These are phyloP conservation scores for Lophura nycthemera DNA, from an alignment of 2,113 vertebrate species.

Conservation along the genomic window DNA sequence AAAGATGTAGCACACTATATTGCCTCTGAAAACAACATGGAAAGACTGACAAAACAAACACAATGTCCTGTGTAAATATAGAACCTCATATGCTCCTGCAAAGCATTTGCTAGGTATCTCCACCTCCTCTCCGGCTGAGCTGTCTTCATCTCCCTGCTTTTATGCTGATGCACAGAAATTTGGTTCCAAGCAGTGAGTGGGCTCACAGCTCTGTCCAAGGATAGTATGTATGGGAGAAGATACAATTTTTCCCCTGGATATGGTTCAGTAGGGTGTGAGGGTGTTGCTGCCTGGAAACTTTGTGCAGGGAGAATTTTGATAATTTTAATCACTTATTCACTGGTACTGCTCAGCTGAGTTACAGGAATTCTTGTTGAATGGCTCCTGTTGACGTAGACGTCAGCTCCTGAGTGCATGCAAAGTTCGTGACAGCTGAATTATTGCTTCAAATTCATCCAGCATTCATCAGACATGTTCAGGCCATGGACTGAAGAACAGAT, in stretches of 20 bases:
- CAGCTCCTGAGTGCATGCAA: neutral
- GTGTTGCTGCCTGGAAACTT: neutral
- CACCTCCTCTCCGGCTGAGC: neutral
- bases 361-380: neutral
- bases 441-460: neutral
- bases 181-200: neutral
- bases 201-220: neutral
- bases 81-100: neutral
- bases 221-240: neutral
- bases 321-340: neutral
- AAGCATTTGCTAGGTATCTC: neutral
- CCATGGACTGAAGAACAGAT: neutral
- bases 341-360: neutral
- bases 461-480: constrained; percentile 1
- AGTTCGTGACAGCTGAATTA: neutral
- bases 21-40: neutral
- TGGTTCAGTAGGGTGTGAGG: rapidly evolving
- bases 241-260: neutral
- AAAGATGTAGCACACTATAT: neutral
- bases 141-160: neutral
- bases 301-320: neutral
- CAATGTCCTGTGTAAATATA: neutral
- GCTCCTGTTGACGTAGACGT: neutral
- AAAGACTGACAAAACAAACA: neutral
- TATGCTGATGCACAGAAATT: neutral